Evolutionary conservation across 2,797 vertebrate genomes (phyloP).

Genomic region (Oreortyx pictus): DNA sequence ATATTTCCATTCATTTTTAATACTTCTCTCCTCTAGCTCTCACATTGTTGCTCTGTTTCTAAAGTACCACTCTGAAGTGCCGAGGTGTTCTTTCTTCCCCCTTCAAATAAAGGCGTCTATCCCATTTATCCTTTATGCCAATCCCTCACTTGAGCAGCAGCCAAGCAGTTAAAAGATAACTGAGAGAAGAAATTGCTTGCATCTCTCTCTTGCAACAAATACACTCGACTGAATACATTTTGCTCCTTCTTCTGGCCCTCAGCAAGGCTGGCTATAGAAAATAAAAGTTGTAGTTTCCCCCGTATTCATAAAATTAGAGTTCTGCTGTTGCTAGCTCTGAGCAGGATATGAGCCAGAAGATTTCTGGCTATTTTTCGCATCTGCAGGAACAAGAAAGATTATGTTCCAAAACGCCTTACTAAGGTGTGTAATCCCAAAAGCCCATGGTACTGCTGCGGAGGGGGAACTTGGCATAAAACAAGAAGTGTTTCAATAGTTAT

Average conservation of each 20-base stretch:
- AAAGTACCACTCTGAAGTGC: background rate
- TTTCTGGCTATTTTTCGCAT: background rate
- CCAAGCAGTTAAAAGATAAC: background rate
- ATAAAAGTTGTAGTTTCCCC: background rate
- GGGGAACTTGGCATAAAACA: background rate
- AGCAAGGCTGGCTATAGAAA: background rate
- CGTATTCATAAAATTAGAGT: background rate
- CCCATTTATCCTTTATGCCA: background rate
- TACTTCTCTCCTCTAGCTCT: background rate
- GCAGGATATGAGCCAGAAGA: background rate
- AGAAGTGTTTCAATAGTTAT: background rate
- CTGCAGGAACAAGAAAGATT: background rate
- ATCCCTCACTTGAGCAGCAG: background rate
- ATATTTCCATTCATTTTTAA: background rate
- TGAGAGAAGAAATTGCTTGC: background rate
- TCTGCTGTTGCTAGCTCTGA: background rate
- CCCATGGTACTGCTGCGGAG: background rate
- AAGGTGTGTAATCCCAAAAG: constrained; percentile 33
- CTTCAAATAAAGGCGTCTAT: background rate
- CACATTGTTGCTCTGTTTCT: background rate
- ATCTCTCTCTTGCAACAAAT: background rate
- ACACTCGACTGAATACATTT: background rate
- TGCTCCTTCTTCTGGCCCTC: background rate
- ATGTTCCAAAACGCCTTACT: constrained; percentile 31
- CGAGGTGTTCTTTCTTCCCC: background rate